Percentiles rank a stretch among this genome's conserved stretches.
Conservation (phyloP, 2,113 vertebrate species). For the Pterocles gutturalis region DNA sequence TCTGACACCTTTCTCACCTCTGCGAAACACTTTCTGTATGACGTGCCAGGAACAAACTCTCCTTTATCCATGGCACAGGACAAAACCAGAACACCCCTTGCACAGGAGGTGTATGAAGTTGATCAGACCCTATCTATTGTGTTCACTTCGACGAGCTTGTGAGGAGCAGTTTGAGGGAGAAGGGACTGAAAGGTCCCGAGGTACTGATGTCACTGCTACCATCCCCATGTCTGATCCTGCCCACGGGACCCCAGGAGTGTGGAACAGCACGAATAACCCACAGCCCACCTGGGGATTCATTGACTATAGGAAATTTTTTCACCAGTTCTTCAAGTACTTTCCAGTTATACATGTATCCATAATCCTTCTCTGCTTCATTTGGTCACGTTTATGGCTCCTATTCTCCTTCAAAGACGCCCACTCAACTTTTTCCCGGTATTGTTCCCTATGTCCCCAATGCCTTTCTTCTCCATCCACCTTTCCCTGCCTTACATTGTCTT, state of each 20-base stretch:
- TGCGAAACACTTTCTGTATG: neutral
- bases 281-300: neutral
- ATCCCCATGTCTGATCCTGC: neutral
- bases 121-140: neutral
- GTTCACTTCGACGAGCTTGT: neutral
- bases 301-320: neutral
- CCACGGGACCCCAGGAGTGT: rapidly evolving
- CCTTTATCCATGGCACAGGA: neutral
- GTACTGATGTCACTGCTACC: neutral
- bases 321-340: neutral
- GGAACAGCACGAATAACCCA: neutral
- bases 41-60: neutral
- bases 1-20: neutral
- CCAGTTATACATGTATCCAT: neutral
- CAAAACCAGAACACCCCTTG: neutral
- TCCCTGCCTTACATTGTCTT: neutral
- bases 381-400: neutral
- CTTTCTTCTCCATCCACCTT: neutral
- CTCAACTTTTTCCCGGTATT: neutral
- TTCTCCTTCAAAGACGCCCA: neutral
- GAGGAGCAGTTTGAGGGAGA: neutral
- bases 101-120: neutral
- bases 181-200: neutral
- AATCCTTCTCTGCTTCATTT: neutral
- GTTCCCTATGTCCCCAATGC: neutral